Percentiles rank a stretch among this genome's conserved stretches.
Conservation (phyloP, 2,797 vertebrate genomes). For the Anabacerthia variegaticeps region DNA sequence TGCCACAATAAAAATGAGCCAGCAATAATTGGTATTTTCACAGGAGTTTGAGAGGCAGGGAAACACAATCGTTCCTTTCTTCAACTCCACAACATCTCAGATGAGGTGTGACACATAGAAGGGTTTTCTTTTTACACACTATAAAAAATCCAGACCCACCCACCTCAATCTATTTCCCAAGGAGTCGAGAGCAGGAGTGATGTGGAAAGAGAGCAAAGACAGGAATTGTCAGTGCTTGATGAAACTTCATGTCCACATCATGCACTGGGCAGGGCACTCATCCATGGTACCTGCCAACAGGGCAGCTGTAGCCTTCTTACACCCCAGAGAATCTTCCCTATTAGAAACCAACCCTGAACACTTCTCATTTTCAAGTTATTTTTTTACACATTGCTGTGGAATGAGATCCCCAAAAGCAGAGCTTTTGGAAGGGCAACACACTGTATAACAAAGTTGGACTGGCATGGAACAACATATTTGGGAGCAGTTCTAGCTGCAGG, state of each 20-base stretch:
- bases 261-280: not conserved
- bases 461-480: not conserved
- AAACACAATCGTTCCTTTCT: not conserved
- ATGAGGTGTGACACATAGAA: not conserved
- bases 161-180: not conserved
- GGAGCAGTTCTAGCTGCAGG: not conserved
- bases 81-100: not conserved
- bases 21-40: not conserved
- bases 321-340: not conserved
- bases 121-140: not conserved
- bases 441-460: not conserved
- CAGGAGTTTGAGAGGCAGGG: not conserved
- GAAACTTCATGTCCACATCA: not conserved
- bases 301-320: not conserved
- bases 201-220: not conserved
- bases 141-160: not conserved
- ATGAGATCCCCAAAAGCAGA: not conserved
- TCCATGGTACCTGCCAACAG: accelerated
- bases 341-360: not conserved
- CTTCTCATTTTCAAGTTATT: not conserved
- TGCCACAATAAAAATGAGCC: not conserved
- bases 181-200: not conserved
- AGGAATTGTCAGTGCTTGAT: not conserved
- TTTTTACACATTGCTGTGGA: accelerated
- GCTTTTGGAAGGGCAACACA: not conserved